These are phyloP conservation scores for Hymenochirus boettgeri DNA, from an alignment of 2,113 vertebrate genomes.

Conservation along the genomic window DNA sequence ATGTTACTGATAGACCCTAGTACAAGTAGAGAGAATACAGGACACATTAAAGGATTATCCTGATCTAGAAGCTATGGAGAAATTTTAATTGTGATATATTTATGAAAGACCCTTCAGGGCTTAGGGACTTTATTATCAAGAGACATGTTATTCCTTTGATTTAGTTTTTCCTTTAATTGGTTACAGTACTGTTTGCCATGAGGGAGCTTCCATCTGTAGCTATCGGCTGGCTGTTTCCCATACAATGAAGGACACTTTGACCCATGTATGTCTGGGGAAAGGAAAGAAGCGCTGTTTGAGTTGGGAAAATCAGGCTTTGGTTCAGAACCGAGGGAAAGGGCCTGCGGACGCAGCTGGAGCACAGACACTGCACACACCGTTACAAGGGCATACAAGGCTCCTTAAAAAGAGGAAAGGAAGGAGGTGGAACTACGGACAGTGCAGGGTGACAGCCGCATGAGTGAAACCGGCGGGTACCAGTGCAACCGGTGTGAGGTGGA, in stretches of 20 bases:
- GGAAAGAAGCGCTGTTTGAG: constrained; percentile 15
- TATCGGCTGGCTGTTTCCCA: neutral
- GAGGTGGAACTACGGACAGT: neutral
- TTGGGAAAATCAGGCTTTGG: neutral
- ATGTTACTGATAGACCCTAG: too few relatives aligned
- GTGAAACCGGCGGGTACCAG: too few relatives aligned
- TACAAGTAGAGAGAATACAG: too few relatives aligned
- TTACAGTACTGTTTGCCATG: neutral
- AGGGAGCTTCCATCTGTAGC: neutral
- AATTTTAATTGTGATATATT: too few relatives aligned
- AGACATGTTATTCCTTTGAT: neutral
- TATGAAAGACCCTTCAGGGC: too few relatives aligned
- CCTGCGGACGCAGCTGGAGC: constrained; percentile 29
- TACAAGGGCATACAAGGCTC: constrained; percentile 17
- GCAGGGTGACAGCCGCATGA: too few relatives aligned
- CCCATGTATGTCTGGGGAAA: constrained; percentile 8
- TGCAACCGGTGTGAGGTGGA: too few relatives aligned
- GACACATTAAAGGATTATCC: too few relatives aligned
- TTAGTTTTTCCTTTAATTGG: neutral
- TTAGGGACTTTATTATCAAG: neutral
- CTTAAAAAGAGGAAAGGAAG: constrained; percentile 3
- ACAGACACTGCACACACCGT: neutral
- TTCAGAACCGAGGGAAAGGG: constrained; percentile 9
- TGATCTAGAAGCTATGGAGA: too few relatives aligned
- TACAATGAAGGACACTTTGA: neutral